Conservation (phyloP, 2,113 vertebrate species). For the Callipepla californica region DNA sequence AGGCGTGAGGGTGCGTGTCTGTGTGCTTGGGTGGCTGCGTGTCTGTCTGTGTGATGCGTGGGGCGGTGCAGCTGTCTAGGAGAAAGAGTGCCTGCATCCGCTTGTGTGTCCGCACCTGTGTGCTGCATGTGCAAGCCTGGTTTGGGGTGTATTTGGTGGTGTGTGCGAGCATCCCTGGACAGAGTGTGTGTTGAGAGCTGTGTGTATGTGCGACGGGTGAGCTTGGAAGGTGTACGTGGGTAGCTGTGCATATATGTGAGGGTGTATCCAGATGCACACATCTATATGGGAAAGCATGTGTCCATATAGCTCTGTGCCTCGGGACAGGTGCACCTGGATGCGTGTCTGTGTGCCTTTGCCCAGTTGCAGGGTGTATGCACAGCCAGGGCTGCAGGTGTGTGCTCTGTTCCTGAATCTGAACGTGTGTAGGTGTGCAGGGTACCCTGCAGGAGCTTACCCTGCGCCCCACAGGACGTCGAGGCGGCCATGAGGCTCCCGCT, state of each 20-base stretch:
- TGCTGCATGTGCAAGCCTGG: accelerated
- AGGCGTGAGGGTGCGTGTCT: background rate
- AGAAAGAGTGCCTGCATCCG: accelerated
- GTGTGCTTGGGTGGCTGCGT: accelerated
- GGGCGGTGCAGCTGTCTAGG: too few relatives aligned
- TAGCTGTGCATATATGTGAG: accelerated
- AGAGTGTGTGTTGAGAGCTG: background rate
- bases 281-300: background rate
- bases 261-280: background rate
- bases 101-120: background rate
- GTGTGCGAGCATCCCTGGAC: background rate
- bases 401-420: background rate
- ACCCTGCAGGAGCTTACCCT: background rate
- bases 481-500: slow-evolving; percentile 86
- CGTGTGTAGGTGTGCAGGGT: accelerated
- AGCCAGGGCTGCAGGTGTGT: background rate
- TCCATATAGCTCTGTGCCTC: accelerated
- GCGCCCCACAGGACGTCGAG: slow-evolving; percentile 9
- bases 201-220: background rate
- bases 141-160: background rate
- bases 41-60: background rate
- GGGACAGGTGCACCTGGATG: too few relatives aligned
- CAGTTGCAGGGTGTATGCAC: background rate
- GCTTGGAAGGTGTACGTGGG: background rate
- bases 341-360: background rate